Evolutionary conservation across 2,888 invertebrate genomes (phyloP).

Genomic region (Argyresthia albistria): DNA sequence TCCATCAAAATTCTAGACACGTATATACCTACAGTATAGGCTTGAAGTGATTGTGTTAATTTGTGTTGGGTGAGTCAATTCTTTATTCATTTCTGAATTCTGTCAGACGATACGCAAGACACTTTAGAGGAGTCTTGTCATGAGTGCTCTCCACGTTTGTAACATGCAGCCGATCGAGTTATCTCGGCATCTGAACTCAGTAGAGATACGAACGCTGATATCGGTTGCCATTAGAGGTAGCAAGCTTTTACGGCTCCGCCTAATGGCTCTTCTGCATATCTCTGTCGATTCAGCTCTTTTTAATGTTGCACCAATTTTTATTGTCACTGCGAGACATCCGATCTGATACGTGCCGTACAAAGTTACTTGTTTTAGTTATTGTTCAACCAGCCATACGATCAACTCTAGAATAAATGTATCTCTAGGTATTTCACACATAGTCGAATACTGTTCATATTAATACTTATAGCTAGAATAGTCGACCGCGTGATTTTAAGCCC

Average conservation of each 20-base stretch:
- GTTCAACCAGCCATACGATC: no score
- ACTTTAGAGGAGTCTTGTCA: slow-evolving; percentile 26
- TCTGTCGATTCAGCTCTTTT: background rate
- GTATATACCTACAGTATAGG: no score
- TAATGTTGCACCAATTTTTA: background rate
- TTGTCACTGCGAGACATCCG: background rate
- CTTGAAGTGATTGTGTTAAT: no score
- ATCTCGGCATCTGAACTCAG: slow-evolving; percentile 57
- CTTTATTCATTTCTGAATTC: background rate
- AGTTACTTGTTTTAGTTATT: no score
- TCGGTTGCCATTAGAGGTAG: slow-evolving; percentile 41
- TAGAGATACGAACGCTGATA: slow-evolving; percentile 53
- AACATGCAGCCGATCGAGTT: slow-evolving; percentile 51
- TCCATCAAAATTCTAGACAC: no score
- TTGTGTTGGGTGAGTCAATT: no score
- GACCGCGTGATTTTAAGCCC: no score
- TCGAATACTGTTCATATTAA: no score
- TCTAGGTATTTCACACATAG: no score
- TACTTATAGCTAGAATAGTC: no score
- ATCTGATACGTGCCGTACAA: background rate
- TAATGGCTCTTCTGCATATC: background rate
- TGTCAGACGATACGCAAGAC: slow-evolving; percentile 7
- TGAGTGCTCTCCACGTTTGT: slow-evolving; percentile 24
- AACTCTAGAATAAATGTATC: no score
- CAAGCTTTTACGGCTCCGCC: slow-evolving; percentile 12